Evolutionary conservation across 2,113 vertebrate species (phyloP).

Genomic region (Leptocoma aspasia): DNA sequence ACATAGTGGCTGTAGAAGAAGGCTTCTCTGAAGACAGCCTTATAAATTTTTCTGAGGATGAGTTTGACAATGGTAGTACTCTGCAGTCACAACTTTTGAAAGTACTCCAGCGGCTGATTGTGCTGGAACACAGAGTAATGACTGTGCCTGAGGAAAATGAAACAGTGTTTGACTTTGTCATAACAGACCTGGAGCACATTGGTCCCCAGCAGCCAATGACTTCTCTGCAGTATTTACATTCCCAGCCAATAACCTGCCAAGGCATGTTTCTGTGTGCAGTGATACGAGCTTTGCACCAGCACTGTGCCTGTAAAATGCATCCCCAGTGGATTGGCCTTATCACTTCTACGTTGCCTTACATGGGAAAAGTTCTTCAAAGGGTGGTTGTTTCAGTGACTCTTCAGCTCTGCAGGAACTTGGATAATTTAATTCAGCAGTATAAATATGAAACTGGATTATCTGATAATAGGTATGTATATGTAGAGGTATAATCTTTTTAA

Average conservation of each 20-base stretch:
- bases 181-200: conserved; percentile 89
- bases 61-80: conserved; percentile 90
- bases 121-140: conserved; percentile 91
- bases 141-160: conserved; percentile 87
- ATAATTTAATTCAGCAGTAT: conserved; percentile 95
- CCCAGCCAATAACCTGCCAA: conserved; percentile 95
- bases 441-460: conserved; percentile 91
- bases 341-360: conserved; percentile 94
- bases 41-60: conserved; percentile 96
- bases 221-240: conserved; percentile 93
- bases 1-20: conserved; percentile 86
- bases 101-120: conserved; percentile 90
- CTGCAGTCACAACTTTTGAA: conserved; percentile 93
- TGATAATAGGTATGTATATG: conserved; percentile 79
- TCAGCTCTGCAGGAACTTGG: conserved; percentile 95
- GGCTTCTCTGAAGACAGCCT: conserved; percentile 95
- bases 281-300: conserved; percentile 93
- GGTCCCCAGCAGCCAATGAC: conserved; percentile 94
- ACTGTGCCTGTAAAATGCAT: conserved; percentile 96
- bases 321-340: conserved; percentile 98
- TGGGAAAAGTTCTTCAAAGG: conserved; percentile 91
- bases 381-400: conserved; percentile 96
- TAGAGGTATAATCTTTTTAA: background rate
- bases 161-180: conserved; percentile 85
- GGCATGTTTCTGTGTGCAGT: conserved; percentile 98